These are phyloP conservation scores for Tetraodon nigroviridis DNA, from an alignment of 2,113 vertebrate species.

Conservation along the genomic window DNA sequence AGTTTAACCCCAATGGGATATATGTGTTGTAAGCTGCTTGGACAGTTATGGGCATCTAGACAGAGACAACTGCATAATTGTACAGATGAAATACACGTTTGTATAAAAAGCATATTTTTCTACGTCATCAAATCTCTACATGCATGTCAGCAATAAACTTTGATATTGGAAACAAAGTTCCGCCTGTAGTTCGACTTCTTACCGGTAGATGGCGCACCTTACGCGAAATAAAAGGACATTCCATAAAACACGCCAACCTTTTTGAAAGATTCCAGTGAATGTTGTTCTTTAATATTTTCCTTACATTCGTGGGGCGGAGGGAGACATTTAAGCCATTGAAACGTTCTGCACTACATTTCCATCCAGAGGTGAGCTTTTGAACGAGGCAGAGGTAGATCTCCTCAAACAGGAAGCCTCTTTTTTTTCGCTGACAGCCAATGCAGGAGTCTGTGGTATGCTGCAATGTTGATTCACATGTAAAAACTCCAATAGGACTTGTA, in stretches of 20 bases:
- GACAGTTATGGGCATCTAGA: conserved; percentile 66
- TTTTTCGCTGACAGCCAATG: conserved; percentile 31
- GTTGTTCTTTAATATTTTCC: conserved; percentile 3
- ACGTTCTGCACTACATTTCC: background rate
- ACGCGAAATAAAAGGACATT: background rate
- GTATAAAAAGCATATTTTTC: conserved; percentile 99
- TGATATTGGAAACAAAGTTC: conserved; percentile 75
- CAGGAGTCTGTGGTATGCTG: background rate
- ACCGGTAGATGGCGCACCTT: conserved; percentile 59
- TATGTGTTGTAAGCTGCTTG: conserved; percentile 73
- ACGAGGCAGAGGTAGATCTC: conserved; percentile 6
- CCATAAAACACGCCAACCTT: background rate
- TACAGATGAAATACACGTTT: conserved; percentile 86
- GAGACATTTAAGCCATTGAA: background rate
- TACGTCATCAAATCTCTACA: conserved; percentile 93
- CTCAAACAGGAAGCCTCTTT: conserved; percentile 43
- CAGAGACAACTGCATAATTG: conserved; percentile 79
- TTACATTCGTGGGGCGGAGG: conserved; percentile 7
- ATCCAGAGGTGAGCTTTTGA: conserved; percentile 1
- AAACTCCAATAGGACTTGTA: conserved; percentile 10
- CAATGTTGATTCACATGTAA: background rate
- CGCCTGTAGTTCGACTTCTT: conserved; percentile 2
- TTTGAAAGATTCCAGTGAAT: background rate
- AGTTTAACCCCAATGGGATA: conserved; percentile 66
- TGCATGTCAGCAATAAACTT: conserved; percentile 99